phyloP scores from a whole-genome alignment of 2,113 vertebrate genomes.

The Puntigrus tetrazona region DNA sequence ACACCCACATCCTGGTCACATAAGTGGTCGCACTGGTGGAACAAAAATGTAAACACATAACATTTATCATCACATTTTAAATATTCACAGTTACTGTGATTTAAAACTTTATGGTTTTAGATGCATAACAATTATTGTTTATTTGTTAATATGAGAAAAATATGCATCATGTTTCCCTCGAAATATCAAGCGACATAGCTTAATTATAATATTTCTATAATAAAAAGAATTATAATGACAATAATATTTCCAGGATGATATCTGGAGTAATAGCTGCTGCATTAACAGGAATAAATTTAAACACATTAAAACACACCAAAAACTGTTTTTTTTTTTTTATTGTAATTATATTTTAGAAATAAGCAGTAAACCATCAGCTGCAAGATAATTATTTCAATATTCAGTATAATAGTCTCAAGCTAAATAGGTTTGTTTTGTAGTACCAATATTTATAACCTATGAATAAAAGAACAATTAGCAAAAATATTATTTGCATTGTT shows the following conservation, averaged over 20 bases:
- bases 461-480: background rate
- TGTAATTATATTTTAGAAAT: too few relatives aligned
- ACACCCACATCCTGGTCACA: conserved; percentile 53
- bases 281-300: background rate
- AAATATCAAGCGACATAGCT: background rate
- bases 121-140: background rate
- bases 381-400: background rate
- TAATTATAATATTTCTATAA: background rate
- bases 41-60: background rate
- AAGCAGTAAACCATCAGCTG: too few relatives aligned
- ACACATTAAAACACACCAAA: too few relatives aligned
- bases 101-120: background rate
- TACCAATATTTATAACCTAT: background rate
- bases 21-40: conserved; percentile 30
- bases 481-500: background rate
- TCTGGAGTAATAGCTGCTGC: background rate
- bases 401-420: background rate
- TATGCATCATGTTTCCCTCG: background rate
- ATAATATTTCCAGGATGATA: background rate
- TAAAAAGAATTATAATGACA: background rate
- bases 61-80: background rate
- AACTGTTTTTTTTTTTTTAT: too few relatives aligned
- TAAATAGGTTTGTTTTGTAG: background rate
- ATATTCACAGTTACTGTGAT: background rate
- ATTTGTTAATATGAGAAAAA: background rate